A percentile compares a stretch with the other conserved stretches of the same genome.
Conservation (phyloP, 1,140 invertebrate genomes). For the Magallana angulata region DNA sequence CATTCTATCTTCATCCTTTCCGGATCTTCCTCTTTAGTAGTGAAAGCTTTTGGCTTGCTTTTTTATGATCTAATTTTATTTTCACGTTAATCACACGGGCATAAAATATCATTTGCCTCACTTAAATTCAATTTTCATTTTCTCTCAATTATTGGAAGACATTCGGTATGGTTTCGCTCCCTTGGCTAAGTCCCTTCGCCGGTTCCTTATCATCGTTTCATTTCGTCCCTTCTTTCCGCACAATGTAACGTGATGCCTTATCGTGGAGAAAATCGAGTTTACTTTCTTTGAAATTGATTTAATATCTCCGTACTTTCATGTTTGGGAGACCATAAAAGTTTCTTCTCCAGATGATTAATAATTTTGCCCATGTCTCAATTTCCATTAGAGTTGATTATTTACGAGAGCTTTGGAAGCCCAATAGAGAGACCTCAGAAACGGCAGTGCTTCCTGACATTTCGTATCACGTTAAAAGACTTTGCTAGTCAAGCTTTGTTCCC, state of each 20-base stretch:
- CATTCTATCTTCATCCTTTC: no score
- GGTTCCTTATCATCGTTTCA: neutral
- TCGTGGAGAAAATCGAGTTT: slow-evolving; percentile 1
- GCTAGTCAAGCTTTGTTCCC: no score
- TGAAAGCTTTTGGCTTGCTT: no score
- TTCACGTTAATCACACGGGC: neutral
- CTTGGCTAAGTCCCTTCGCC: neutral
- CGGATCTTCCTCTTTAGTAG: no score
- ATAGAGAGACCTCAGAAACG: neutral
- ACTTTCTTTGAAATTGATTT: slow-evolving; percentile 22
- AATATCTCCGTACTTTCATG: slow-evolving; percentile 9
- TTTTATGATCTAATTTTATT: no score
- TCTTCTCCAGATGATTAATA: slow-evolving; percentile 2
- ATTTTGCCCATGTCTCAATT: slow-evolving; percentile 20
- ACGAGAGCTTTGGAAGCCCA: neutral
- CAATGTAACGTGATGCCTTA: neutral
- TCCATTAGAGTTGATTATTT: slow-evolving; percentile 11
- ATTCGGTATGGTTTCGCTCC: neutral
- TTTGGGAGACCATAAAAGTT: slow-evolving; percentile 10
- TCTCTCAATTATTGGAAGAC: neutral
- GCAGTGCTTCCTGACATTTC: neutral
- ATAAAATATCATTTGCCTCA: neutral
- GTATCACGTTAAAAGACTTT: neutral
- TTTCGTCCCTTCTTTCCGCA: neutral
- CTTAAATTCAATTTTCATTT: neutral